Conservation (phyloP, 2,113 vertebrate species). For the Recurvirostra avosetta region DNA sequence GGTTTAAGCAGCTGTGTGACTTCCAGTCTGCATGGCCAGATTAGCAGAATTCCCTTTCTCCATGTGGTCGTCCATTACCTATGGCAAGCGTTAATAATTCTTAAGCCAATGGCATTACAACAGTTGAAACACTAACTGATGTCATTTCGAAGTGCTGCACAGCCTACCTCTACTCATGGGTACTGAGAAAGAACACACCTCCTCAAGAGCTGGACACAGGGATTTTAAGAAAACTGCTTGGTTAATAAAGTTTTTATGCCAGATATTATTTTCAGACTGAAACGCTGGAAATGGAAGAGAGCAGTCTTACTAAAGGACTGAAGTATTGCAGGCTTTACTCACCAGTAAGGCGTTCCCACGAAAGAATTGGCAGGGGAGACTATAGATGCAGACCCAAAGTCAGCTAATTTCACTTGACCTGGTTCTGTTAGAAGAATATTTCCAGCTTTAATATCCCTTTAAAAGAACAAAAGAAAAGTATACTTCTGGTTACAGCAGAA, state of each 20-base stretch:
- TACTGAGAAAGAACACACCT: not conserved
- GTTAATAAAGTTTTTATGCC: not conserved
- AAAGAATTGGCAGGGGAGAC: slow-evolving; percentile 98
- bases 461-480: not conserved
- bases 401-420: slow-evolving; percentile 96
- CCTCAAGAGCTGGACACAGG: not conserved
- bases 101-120: not conserved
- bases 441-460: slow-evolving; percentile 98
- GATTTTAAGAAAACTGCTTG: not conserved
- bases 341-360: slow-evolving; percentile 99
- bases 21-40: not conserved
- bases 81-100: not conserved
- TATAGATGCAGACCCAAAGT: slow-evolving; percentile 98
- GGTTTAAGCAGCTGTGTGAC: not conserved
- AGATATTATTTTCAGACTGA: not conserved
- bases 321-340: slow-evolving; percentile 52
- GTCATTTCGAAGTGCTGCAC: not conserved
- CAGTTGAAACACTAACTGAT: not conserved
- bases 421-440: slow-evolving; percentile 98
- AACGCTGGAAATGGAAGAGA: not conserved
- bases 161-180: not conserved
- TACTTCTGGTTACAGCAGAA: not conserved
- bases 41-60: not conserved
- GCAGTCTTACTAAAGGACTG: not conserved
- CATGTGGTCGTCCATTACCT: not conserved